Percentiles rank a stretch among this genome's conserved stretches.
These are phyloP conservation scores for Phalangium opilio DNA, from an alignment of 2,888 invertebrate genomes.

Conservation along the genomic window DNA sequence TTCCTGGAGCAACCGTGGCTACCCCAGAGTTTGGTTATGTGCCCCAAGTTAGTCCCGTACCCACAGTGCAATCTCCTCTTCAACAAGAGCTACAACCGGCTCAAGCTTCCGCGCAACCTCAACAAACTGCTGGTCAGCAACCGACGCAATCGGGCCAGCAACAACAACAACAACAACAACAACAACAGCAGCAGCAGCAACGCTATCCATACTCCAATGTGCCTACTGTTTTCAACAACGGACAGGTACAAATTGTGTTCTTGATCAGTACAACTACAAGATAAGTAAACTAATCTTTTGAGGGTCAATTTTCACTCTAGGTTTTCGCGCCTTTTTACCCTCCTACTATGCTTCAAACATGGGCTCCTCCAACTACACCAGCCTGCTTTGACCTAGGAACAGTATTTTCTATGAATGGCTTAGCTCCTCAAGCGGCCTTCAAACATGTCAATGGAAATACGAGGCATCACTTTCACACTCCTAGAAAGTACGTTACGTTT, in stretches of 20 bases:
- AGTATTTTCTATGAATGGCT: constrained; percentile 50
- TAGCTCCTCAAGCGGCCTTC: constrained; percentile 49
- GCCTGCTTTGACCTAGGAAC: constrained; percentile 23
- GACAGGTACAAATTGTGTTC: constrained; percentile 4
- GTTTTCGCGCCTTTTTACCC: constrained; percentile 24
- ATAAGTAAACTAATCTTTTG: background rate
- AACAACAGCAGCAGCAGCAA: constrained; percentile 21
- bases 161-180: constrained; percentile 21
- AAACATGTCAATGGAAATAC: constrained; percentile 34
- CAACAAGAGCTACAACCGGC: background rate
- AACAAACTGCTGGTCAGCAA: constrained; percentile 36
- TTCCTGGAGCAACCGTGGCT: too few species aligned
- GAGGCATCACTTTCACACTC: constrained; percentile 8
- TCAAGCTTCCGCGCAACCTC: background rate
- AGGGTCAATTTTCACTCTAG: constrained; percentile 13
- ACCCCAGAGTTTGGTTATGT: too few species aligned
- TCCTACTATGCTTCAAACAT: constrained; percentile 24
- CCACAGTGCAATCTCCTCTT: background rate
- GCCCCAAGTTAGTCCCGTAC: too few species aligned
- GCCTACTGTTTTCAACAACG: constrained; percentile 16
- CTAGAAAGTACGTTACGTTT: too few species aligned
- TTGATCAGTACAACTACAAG: too few species aligned
- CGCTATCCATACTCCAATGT: constrained; percentile 16
- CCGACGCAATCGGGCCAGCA: constrained; percentile 17
- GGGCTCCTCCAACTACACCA: constrained; percentile 18